Percentiles rank a stretch among this genome's conserved stretches.
phyloP scores from a whole-genome alignment of 2,113 vertebrate genomes.

The Australoheros scitulus region DNA sequence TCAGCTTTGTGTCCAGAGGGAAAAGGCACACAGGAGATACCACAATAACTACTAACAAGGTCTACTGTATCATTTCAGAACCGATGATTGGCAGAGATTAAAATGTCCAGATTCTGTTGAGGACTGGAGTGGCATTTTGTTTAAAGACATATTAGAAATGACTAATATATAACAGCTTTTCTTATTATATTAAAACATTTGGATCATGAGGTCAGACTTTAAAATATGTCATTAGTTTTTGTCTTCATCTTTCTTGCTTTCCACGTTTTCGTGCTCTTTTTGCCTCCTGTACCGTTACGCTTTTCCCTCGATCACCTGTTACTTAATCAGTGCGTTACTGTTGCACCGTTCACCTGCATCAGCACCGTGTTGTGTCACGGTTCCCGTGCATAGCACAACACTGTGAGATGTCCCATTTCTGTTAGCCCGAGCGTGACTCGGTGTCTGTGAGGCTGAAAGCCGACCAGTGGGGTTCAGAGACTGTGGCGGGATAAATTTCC shows the following conservation, averaged over 20 bases:
- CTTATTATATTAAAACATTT: not conserved
- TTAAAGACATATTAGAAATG: rapidly evolving
- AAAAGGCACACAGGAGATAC: not conserved
- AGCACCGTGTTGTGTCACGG: conserved; percentile 13
- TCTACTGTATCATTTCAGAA: not conserved
- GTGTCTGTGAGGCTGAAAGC: conserved; percentile 22
- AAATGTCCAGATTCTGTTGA: not conserved
- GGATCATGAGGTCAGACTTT: not conserved
- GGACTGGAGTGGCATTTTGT: not conserved
- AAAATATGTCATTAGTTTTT: not conserved
- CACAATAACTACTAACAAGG: not conserved
- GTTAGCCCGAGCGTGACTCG: not conserved
- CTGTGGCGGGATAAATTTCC: conserved; percentile 22
- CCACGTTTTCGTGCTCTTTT: not conserved
- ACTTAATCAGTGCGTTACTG: not conserved
- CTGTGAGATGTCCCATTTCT: conserved; percentile 50
- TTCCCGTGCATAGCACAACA: conserved; percentile 10
- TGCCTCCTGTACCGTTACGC: rapidly evolving
- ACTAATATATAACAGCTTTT: not conserved
- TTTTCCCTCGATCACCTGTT: not conserved
- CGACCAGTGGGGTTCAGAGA: conserved; percentile 27
- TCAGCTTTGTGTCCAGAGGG: not conserved
- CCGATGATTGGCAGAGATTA: not conserved
- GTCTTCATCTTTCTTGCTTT: not conserved
- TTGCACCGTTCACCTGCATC: conserved; percentile 15